Conservation (phyloP, 2,888 invertebrate genomes). For the Apamea epomidion region DNA sequence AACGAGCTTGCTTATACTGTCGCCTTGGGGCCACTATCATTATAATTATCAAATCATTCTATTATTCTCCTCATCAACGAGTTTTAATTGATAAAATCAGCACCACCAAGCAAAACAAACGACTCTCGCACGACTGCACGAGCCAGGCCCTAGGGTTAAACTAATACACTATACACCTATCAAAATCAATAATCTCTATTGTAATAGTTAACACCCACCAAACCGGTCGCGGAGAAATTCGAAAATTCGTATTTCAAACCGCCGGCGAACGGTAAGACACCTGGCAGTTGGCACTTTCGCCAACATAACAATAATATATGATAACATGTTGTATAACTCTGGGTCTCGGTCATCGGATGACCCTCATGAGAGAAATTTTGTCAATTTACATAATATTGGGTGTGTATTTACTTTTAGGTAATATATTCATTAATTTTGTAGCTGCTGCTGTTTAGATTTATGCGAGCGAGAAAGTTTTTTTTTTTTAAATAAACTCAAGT, state of each 20-base stretch:
- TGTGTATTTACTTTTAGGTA: slow-evolving; percentile 46
- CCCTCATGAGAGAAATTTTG: slow-evolving; percentile 73
- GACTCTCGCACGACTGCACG: slow-evolving; percentile 19
- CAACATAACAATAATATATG: slow-evolving; percentile 72
- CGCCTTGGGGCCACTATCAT: slow-evolving; percentile 9
- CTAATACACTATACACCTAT: slow-evolving; percentile 24
- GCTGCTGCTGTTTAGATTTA: slow-evolving; percentile 25
- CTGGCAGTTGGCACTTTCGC: slow-evolving; percentile 82
- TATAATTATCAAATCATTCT: background rate
- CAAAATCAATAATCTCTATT: slow-evolving; percentile 54
- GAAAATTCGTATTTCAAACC: slow-evolving; percentile 71
- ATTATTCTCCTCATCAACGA: slow-evolving; percentile 22
- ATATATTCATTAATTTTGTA: slow-evolving; percentile 51
- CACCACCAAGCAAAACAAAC: background rate
- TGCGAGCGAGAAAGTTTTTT: slow-evolving; percentile 43
- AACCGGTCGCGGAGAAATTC: slow-evolving; percentile 85
- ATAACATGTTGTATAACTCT: slow-evolving; percentile 74
- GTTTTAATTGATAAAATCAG: slow-evolving; percentile 46
- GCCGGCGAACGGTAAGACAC: slow-evolving; percentile 72
- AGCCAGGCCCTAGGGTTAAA: slow-evolving; percentile 45
- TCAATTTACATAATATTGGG: slow-evolving; percentile 65
- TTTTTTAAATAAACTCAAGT: background rate
- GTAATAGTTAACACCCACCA: slow-evolving; percentile 52
- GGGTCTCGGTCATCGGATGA: slow-evolving; percentile 85
- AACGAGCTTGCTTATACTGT: background rate